phyloP scores from a whole-genome alignment of 2,888 invertebrate species.

The Anagyrus pseudococci region DNA sequence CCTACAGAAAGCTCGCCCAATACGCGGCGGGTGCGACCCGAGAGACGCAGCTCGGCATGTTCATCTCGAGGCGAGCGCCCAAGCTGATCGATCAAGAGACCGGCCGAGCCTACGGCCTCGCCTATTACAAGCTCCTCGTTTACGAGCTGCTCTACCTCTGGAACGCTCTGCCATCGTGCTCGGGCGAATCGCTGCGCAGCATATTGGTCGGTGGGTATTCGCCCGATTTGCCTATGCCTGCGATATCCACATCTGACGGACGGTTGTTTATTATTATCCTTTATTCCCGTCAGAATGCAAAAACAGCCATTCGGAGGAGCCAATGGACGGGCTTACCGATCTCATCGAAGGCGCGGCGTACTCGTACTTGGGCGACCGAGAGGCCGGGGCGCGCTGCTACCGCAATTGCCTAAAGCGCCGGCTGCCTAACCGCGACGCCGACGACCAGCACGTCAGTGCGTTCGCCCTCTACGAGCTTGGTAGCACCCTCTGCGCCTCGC shows the following conservation, averaged over 20 bases:
- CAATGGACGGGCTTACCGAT: slow-evolving; percentile 66
- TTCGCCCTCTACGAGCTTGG: slow-evolving; percentile 73
- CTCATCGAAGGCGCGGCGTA: slow-evolving; percentile 65
- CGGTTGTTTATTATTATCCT: too few species aligned
- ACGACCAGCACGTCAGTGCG: slow-evolving; percentile 67
- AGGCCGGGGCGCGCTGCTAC: slow-evolving; percentile 49
- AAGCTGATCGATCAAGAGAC: slow-evolving; percentile 50
- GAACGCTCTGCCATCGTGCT: slow-evolving; percentile 71
- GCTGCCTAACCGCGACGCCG: slow-evolving; percentile 43
- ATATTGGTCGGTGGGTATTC: slow-evolving; percentile 61
- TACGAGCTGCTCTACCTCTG: slow-evolving; percentile 74
- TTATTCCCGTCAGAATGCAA: slow-evolving; percentile 59
- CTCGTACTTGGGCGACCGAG: slow-evolving; percentile 59
- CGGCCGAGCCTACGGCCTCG: slow-evolving; percentile 43
- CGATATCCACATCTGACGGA: background rate
- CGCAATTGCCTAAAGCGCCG: slow-evolving; percentile 52
- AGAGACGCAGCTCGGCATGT: slow-evolving; percentile 55
- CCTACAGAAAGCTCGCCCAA: slow-evolving; percentile 58
- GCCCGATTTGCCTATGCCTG: background rate
- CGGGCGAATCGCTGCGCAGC: slow-evolving; percentile 52
- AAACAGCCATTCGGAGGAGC: slow-evolving; percentile 58
- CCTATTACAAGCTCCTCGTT: slow-evolving; percentile 67
- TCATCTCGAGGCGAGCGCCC: slow-evolving; percentile 53
- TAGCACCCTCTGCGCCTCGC: slow-evolving; percentile 47
- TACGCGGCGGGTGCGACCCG: slow-evolving; percentile 49